Base-by-base conservation (phyloP, 2,888 invertebrate genomes). In the Ernsta delagoae region DNA sequence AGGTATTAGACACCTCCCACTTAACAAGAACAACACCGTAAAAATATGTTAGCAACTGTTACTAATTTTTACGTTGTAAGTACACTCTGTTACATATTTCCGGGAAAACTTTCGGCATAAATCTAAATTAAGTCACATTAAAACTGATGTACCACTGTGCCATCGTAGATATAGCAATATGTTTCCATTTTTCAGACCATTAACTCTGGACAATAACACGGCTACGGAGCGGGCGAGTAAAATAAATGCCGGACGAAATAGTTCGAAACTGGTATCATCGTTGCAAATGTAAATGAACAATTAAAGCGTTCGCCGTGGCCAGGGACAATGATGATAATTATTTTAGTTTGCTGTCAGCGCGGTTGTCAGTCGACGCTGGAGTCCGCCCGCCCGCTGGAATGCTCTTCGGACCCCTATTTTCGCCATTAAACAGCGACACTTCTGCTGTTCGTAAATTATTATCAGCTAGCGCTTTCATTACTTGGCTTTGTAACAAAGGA, bases 231-330 rank as follows among this genome's bases (percentile, higher is more conserved):
- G 83, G 83, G 83, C 82, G 84, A 86, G 86, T 88, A 84, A 90
- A 90, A 92, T 90, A 89, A 90, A 90, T 86, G 87, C 79, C 84
- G 83, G 78, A 79, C 84, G 85, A 86, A 92, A 93, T 92, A 92
- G 93, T 92, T 93, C 87, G 82, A 84, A 90, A 90, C 90, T 88
- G 90, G 91, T 90, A 90, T 92, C 91, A 92, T 92, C 87, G 92
- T 87, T 89, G 90, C 90, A 90, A 92, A 92, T 93, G 91, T 92
- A 92, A 92, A 93, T 93, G 92, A 92, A 93, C 93, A 93, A 92
- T 93, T 93, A 92, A 92, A 93, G 84, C 87, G 88, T 87, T 87
- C 86, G 88, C 89, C 88, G 88, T 86, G 88, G 87, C 90, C 89
- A 84, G 87, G 87, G 88, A 91, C 92, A 92, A 92, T 92, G 90